A percentile compares a stretch with the other conserved stretches of the same genome.
phyloP scores from a whole-genome alignment of 2,888 invertebrate genomes.

The Clanis bilineata region DNA sequence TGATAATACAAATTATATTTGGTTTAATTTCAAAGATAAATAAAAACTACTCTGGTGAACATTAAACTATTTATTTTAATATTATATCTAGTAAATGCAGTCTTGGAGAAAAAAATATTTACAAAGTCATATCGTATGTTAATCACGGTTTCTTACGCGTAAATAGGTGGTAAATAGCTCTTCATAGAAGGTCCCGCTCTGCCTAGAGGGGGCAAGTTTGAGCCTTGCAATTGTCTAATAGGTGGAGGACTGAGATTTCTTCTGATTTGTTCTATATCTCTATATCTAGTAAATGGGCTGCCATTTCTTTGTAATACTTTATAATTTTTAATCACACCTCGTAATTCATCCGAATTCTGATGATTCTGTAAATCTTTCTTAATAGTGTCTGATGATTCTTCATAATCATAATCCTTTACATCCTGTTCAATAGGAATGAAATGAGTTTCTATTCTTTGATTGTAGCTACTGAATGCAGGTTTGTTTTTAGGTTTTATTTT shows the following conservation, averaged over 20 bases:
- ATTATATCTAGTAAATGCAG: constrained; percentile 67
- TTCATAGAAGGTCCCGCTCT: constrained; percentile 73
- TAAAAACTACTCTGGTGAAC: background rate
- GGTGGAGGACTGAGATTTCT: constrained; percentile 54
- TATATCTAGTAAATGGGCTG: constrained; percentile 43
- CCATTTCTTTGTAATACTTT: constrained; percentile 70
- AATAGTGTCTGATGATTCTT: constrained; percentile 35
- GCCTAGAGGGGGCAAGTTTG: constrained; percentile 66
- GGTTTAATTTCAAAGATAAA: background rate
- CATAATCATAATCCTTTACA: constrained; percentile 38
- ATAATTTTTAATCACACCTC: constrained; percentile 70
- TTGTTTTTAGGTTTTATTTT: constrained; percentile 58
- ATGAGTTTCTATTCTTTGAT: constrained; percentile 45
- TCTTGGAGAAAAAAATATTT: constrained; percentile 47
- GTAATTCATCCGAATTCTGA: constrained; percentile 58
- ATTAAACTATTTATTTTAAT: constrained; percentile 11
- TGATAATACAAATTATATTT: background rate
- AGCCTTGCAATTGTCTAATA: constrained; percentile 42
- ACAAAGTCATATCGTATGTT: constrained; percentile 45
- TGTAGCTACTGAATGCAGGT: constrained; percentile 36
- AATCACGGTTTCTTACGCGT: constrained; percentile 65
- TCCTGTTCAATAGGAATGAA: constrained; percentile 42
- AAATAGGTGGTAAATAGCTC: constrained; percentile 68
- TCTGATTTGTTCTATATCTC: constrained; percentile 43
- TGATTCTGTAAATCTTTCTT: constrained; percentile 41